Evolutionary conservation across 23 tunicate genomes (phyloP).

Genomic region (Corella eumyota): DNA sequence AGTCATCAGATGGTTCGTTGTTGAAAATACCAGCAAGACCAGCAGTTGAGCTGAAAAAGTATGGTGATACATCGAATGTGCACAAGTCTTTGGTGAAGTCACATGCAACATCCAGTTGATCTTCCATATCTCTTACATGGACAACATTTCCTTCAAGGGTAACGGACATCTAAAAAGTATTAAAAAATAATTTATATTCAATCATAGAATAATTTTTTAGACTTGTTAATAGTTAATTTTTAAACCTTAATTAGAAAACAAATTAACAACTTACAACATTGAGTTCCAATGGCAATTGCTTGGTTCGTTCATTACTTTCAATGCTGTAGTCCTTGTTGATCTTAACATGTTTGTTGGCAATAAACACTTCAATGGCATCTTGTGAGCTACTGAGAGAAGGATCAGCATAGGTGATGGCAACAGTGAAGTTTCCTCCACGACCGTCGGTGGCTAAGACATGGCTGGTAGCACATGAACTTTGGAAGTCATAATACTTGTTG

Average conservation of each 20-base stretch:
- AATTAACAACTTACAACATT: too few relatives aligned
- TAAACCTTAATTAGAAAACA: too few relatives aligned
- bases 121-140: slow-evolving; percentile 27
- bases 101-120: slow-evolving; percentile 61
- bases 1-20: slow-evolving; percentile 77
- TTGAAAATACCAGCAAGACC: slow-evolving; percentile 84
- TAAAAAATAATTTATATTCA: not conserved
- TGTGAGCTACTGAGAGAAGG: slow-evolving; percentile 4
- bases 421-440: slow-evolving; percentile 52
- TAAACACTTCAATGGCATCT: slow-evolving; percentile 29
- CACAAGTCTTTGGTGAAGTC: slow-evolving; percentile 56
- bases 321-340: slow-evolving; percentile 27
- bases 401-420: slow-evolving; percentile 52
- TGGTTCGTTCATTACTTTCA: slow-evolving; percentile 12
- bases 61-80: slow-evolving; percentile 65
- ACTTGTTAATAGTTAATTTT: not conserved
- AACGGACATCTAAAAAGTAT: slow-evolving; percentile 32
- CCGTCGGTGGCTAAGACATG: slow-evolving; percentile 60
- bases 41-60: slow-evolving; percentile 66
- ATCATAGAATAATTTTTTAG: not conserved
- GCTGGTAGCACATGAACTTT: slow-evolving; percentile 64
- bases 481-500: slow-evolving; percentile 46
- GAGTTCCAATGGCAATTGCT: slow-evolving; percentile 25
- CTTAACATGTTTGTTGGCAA: slow-evolving; percentile 21
- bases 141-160: slow-evolving; percentile 48